These are phyloP conservation scores for Ptycholaimellus sp. DNA, from an alignment of 2,888 invertebrate species.

Conservation along the genomic window DNA sequence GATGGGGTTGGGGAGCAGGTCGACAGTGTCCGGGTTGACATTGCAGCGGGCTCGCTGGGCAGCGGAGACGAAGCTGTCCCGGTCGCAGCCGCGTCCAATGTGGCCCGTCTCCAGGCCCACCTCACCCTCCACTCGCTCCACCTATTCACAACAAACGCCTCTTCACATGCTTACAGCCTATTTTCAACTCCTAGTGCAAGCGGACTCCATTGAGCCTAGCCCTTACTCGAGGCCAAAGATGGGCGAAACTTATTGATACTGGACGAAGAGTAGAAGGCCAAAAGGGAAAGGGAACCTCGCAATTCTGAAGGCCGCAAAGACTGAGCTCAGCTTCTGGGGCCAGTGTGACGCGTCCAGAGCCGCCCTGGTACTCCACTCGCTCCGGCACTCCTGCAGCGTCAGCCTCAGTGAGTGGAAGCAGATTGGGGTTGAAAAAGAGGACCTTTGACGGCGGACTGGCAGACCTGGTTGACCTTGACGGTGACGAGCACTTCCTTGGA, in stretches of 20 bases:
- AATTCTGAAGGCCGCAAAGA: conserved; percentile 23
- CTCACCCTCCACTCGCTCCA: conserved; percentile 26
- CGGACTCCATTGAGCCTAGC: too few species aligned
- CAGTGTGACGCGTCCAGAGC: conserved; percentile 50
- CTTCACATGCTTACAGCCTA: too few species aligned
- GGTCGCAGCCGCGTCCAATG: conserved; percentile 82
- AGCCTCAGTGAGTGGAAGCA: too few species aligned
- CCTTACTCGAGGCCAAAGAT: too few species aligned
- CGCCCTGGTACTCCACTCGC: conserved; percentile 60
- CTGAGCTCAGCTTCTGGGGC: conserved; percentile 41
- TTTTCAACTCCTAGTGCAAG: too few species aligned
- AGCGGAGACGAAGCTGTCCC: conserved; percentile 53
- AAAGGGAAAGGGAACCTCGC: too few species aligned
- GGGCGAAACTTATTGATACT: too few species aligned
- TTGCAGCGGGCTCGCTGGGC: conserved; percentile 28
- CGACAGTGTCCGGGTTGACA: conserved; percentile 54
- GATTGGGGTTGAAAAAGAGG: too few species aligned
- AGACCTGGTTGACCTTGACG: conserved; percentile 62
- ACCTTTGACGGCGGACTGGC: conserved; percentile 52
- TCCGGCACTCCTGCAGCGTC: conserved; percentile 49
- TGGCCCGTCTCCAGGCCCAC: conserved; percentile 51
- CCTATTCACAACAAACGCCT: too few species aligned
- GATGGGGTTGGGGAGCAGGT: conserved; percentile 58
- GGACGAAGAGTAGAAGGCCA: too few species aligned
- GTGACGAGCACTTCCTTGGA: conserved; percentile 85